Evolutionary conservation across 2,888 invertebrate species (phyloP), one percentile per base, ranked within the genome.

Genomic region (Tortricodes alternella): DNA sequence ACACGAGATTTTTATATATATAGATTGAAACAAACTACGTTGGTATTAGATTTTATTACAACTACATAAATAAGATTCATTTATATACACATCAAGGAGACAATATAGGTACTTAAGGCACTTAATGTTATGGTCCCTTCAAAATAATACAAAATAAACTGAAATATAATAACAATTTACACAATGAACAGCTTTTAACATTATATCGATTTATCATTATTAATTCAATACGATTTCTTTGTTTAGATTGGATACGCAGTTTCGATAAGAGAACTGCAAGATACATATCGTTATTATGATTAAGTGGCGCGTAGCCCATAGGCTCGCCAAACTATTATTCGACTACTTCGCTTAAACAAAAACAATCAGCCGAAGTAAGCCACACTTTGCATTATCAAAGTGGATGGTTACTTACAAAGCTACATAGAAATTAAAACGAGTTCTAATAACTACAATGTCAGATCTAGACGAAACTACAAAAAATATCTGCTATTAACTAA

Each of bases 121-220:
- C 89, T 87, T 85, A 83, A 72, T 65, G 73, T 79, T 85, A 86
- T 89, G 89, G 88, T 89, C 89, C 89, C 88, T 78, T 73, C 73
- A 80, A 82, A 50, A 78, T 71, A 73, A 76, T 74, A 66, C 66
- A 72, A 66, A 73, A 73, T 71, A 74, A 80, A 48, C 67, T 62
- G 58, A 66, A 68, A 74, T 68, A 67, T 60, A 66, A 65, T 67
- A 63, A 67, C 67, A 70, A 63, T 65, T 62, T 65, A 70, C 61
- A 71, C 67, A 68, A 73, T 56, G 61, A 59, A 69, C 57, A 61
- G 53, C 58, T 62, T 50, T 61, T 52, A 61, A 35, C 51, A 55
- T 39, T 27, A 63, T 53, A 44, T 15, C n/a, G 55, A 37, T 21
- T 27, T 41, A 18, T 50, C 29, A 29, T 35, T 23, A 23, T 37